Evolutionary conservation across 2,888 invertebrate species (phyloP).

Genomic region (Eulithis testata): DNA sequence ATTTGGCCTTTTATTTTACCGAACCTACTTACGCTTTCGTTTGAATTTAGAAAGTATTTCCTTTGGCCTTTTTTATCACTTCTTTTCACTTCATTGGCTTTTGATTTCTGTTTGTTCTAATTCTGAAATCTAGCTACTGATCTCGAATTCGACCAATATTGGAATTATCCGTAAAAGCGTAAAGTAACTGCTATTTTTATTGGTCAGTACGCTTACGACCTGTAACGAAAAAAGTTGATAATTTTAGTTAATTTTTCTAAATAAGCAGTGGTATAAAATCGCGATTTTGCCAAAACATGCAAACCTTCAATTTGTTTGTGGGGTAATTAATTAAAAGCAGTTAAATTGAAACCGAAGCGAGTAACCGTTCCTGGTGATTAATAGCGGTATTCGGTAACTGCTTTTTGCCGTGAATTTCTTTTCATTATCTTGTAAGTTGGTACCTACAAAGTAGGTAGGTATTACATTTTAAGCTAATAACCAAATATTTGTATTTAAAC

Average conservation of each 20-base stretch:
- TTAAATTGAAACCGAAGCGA: constrained; percentile 20
- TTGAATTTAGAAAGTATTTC: constrained; percentile 17
- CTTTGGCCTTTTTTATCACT: constrained; percentile 15
- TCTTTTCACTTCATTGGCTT: constrained; percentile 7
- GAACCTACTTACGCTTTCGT: constrained; percentile 1
- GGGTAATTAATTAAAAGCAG: constrained; percentile 26
- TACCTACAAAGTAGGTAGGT: no score
- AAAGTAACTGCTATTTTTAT: no score
- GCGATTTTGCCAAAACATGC: constrained; percentile 16
- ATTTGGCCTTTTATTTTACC: constrained; percentile 17
- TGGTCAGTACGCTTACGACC: no score
- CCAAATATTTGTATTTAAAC: no score
- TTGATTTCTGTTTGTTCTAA: constrained; percentile 2
- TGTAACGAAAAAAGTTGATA: no score
- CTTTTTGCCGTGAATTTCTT: constrained; percentile 1
- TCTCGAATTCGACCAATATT: no score
- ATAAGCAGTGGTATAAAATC: constrained; percentile 1
- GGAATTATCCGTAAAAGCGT: no score
- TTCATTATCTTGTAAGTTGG: background rate
- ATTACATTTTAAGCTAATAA: no score
- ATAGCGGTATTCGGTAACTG: constrained; percentile 19
- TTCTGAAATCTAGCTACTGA: background rate
- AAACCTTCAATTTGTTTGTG: constrained; percentile 19
- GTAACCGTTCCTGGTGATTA: constrained; percentile 24
- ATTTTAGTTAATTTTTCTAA: background rate